Base-by-base conservation (phyloP, 2,113 vertebrate species). In the Nerophis lumbriciformis region DNA sequence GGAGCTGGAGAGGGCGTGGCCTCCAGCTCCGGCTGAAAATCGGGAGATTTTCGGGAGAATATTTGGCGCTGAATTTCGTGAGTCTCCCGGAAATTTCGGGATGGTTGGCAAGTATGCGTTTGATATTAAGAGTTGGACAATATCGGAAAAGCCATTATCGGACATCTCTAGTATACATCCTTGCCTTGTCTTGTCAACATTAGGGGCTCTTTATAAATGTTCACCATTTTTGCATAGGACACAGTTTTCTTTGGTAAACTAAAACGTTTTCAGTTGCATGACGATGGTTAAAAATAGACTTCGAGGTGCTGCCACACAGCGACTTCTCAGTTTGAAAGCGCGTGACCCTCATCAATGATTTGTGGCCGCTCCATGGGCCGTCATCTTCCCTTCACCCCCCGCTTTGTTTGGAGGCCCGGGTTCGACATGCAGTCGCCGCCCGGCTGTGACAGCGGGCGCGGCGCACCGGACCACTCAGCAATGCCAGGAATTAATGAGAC, bases 401-500 rank as follows among this genome's bases (percentile, higher is more conserved):
- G 8, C 68, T 76, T 73, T 68, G 51, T 65, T 59, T 50, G n/a
- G 66, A 75, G 64, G 61, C 71, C 72, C 71, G 58, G 61, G 65
- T 62, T 54, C 63, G 61, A 36, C n/a, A 6, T 13, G 49, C 48
- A 14, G 61, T 59, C 48, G 60, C 70, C 49, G 39, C 49, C 73
- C 72, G 71, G 53, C 68, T 68, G 67, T 72, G 69, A 68, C 72
- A 78, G 77, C 63, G 56, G 69, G 66, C 75, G 60, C 14, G 37
- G 56, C 6, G 71, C 66, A 67, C 76, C 59, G 71, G 68, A 67
- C 76, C 58, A 54, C 56, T 78, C 64, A 70, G 75, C 78, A 78
- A 71, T 81, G 83, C 76, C 59, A 28, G 63, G 68, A 88, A 89
- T 87, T 82, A 87, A 91, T 88, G 87, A 83, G 71, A 88, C 69